These are phyloP conservation scores for Coendou prehensilis DNA, from an alignment of 2,797 vertebrate genomes.

Conservation along the genomic window DNA sequence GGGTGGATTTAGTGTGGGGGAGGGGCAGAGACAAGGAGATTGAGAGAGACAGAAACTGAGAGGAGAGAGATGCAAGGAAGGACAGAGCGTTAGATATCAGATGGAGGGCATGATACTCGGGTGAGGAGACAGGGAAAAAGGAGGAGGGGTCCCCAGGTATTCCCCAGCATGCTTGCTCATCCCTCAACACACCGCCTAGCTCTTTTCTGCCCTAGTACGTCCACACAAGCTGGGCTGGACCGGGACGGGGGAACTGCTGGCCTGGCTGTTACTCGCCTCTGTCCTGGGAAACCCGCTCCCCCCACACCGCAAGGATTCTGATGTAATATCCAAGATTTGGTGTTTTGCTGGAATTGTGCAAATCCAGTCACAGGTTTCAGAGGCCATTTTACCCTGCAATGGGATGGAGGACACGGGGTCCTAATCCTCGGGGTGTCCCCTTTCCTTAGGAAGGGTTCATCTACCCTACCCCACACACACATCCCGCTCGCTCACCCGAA, in stretches of 20 bases:
- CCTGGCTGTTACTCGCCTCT: neutral
- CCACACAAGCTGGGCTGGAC: neutral
- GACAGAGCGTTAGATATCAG: neutral
- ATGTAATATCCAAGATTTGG: conserved; percentile 15
- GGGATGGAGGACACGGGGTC: neutral
- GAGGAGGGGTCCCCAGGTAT: neutral
- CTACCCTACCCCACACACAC: neutral
- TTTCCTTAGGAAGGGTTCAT: neutral
- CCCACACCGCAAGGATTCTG: neutral
- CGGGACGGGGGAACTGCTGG: neutral
- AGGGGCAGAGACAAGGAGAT: neutral
- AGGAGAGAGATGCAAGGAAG: neutral
- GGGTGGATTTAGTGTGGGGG: neutral
- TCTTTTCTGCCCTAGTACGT: too few species aligned
- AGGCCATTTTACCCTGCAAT: neutral
- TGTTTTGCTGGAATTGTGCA: neutral
- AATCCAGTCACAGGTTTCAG: neutral
- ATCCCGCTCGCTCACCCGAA: neutral
- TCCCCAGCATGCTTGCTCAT: neutral
- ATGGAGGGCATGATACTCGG: neutral
- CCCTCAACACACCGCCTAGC: neutral
- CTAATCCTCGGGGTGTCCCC: neutral
- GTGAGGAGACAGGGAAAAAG: neutral
- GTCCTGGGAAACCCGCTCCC: neutral
- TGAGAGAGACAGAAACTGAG: neutral